A percentile compares a stretch with the other conserved stretches of the same genome.
These are phyloP conservation scores for Cremastinae sp. DNA, from an alignment of 2,888 invertebrate genomes.

Conservation along the genomic window DNA sequence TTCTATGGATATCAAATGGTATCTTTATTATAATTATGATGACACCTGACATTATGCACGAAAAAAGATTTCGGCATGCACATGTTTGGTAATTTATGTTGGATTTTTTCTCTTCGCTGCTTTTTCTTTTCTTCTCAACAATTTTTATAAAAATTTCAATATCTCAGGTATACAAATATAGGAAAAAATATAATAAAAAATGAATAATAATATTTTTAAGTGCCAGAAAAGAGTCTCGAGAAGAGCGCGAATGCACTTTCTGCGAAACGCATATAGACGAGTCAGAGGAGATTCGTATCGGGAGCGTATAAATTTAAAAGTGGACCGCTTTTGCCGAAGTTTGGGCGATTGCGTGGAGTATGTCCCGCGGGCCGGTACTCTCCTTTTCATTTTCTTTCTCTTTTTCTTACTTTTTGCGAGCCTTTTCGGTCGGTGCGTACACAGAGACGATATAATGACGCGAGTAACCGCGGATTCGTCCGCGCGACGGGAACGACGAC, in stretches of 20 bases:
- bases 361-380: slow-evolving; percentile 30
- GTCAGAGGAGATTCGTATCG: slow-evolving; percentile 57
- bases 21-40: no score
- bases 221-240: background rate
- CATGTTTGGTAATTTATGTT: no score
- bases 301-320: slow-evolving; percentile 58
- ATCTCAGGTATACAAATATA: no score
- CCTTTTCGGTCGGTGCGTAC: slow-evolving; percentile 19
- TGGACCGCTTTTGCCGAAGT: slow-evolving; percentile 55
- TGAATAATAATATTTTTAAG: background rate
- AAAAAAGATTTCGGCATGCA: no score
- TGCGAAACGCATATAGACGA: slow-evolving; percentile 46
- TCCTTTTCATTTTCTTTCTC: slow-evolving; percentile 3
- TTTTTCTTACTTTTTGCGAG: slow-evolving; percentile 16
- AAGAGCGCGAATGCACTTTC: slow-evolving; percentile 10
- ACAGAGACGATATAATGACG: slow-evolving; percentile 61
- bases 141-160: no score
- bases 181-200: no score
- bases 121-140: no score
- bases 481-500: slow-evolving; percentile 40
- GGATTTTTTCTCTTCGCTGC: no score
- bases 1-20: no score
- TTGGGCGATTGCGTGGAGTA: slow-evolving; percentile 47
- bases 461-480: slow-evolving; percentile 48
- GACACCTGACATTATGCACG: no score